Conservation (phyloP, 2,797 vertebrate species). For the Pipistrellus pygmaeus region DNA sequence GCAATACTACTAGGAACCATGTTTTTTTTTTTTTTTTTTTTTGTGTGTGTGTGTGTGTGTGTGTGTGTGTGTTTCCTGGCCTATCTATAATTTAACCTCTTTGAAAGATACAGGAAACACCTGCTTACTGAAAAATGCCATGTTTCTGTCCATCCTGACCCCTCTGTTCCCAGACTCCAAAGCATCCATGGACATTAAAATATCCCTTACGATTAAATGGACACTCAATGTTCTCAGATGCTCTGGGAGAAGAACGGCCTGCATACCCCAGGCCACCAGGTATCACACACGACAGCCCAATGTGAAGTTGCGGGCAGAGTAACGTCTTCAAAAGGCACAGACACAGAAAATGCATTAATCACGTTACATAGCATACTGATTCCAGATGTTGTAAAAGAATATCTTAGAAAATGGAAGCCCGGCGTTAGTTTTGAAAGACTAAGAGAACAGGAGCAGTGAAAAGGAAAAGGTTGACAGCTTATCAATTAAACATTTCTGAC, state of each 20-base stretch:
- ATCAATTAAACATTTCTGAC: conserved; percentile 36
- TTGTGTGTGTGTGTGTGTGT: too few relatives aligned
- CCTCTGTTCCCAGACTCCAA: background rate
- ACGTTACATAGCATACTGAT: background rate
- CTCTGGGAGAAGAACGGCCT: background rate
- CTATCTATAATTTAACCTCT: conserved; percentile 49
- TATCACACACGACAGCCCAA: background rate
- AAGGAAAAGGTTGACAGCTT: background rate
- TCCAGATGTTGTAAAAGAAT: conserved; percentile 2
- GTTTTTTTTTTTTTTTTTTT: too few relatives aligned
- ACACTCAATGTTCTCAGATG: conserved; percentile 14
- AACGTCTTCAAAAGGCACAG: conserved; percentile 35
- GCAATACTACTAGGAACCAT: background rate
- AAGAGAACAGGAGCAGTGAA: background rate
- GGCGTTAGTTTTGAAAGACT: conserved; percentile 38
- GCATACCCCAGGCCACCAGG: background rate
- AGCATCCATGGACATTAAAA: background rate
- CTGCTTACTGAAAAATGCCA: background rate
- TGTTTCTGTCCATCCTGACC: background rate
- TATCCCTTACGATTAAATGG: background rate
- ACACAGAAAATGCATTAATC: background rate
- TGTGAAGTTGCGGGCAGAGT: background rate
- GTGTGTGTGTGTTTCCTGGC: background rate
- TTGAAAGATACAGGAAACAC: background rate
- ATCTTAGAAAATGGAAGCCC: conserved; percentile 47